A percentile compares a stretch with the other conserved stretches of the same genome.
Conservation (phyloP, 1,140 invertebrate genomes). For the Pantala flavescens region DNA sequence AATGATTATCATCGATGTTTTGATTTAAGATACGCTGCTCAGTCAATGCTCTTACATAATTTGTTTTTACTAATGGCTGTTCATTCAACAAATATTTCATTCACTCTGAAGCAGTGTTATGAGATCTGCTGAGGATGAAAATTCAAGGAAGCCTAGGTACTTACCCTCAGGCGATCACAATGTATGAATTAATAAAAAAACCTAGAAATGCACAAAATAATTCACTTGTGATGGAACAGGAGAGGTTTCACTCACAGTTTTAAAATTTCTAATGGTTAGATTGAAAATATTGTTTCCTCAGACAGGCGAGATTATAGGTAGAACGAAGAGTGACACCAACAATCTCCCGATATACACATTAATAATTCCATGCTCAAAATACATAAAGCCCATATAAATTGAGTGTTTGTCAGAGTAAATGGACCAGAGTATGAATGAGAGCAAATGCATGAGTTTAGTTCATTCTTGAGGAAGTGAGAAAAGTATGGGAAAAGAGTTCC, state of each 20-base stretch:
- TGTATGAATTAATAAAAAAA: neutral
- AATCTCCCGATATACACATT: neutral
- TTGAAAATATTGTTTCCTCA: neutral
- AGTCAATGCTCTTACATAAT: neutral
- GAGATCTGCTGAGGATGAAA: neutral
- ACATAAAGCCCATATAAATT: neutral
- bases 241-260: neutral
- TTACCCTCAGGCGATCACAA: too few species aligned
- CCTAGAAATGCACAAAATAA: neutral
- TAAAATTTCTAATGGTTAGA: neutral
- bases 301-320: neutral
- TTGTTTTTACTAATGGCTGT: neutral
- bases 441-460: neutral
- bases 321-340: neutral
- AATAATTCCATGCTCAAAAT: conserved; percentile 7
- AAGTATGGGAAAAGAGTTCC: neutral
- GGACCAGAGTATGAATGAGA: neutral
- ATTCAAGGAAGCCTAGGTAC: too few species aligned
- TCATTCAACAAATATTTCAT: neutral
- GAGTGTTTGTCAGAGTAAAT: neutral
- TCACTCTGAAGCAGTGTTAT: neutral
- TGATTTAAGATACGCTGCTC: neutral
- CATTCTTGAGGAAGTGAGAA: neutral
- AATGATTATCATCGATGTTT: neutral
- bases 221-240: neutral